Percentiles rank a stretch among this genome's conserved stretches.
Conservation (phyloP, 2,888 invertebrate genomes). For the Drosophila austrosaltans region DNA sequence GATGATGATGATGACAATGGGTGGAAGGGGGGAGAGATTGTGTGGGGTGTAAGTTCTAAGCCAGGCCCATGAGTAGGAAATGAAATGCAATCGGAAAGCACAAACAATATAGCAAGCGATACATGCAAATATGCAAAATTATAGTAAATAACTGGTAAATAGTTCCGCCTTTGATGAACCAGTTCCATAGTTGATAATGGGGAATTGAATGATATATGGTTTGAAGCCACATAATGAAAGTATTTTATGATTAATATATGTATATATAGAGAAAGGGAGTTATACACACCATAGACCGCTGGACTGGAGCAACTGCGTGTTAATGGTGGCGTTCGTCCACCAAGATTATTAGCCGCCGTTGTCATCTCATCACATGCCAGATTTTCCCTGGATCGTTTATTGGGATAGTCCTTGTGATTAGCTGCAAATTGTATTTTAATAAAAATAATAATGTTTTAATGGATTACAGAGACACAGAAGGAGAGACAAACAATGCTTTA, state of each 20-base stretch:
- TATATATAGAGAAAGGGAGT: too few relatives aligned
- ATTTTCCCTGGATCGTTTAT: constrained; percentile 86
- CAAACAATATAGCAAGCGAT: constrained; percentile 56
- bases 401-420: constrained; percentile 88
- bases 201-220: too few relatives aligned
- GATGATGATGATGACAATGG: constrained; percentile 21
- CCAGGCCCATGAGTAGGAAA: constrained; percentile 57
- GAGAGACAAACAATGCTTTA: background rate
- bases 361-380: constrained; percentile 87
- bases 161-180: constrained; percentile 24
- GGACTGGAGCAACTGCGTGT: constrained; percentile 85
- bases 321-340: constrained; percentile 83
- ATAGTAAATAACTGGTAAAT: constrained; percentile 19
- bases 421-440: constrained; percentile 83
- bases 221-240: too few relatives aligned
- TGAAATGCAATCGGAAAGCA: constrained; percentile 72
- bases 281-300: constrained; percentile 83
- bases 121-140: constrained; percentile 68
- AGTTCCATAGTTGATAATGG: constrained; percentile 2
- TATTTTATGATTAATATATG: too few relatives aligned
- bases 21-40: background rate
- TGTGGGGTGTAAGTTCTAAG: constrained; percentile 13
- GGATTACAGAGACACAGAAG: constrained; percentile 41
- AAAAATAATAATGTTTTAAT: too few relatives aligned
- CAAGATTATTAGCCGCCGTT: constrained; percentile 65